Percentiles rank a stretch among this genome's conserved stretches.
Evolutionary conservation across 2,797 vertebrate genomes (phyloP).

Genomic region (Coregonus suidteri): DNA sequence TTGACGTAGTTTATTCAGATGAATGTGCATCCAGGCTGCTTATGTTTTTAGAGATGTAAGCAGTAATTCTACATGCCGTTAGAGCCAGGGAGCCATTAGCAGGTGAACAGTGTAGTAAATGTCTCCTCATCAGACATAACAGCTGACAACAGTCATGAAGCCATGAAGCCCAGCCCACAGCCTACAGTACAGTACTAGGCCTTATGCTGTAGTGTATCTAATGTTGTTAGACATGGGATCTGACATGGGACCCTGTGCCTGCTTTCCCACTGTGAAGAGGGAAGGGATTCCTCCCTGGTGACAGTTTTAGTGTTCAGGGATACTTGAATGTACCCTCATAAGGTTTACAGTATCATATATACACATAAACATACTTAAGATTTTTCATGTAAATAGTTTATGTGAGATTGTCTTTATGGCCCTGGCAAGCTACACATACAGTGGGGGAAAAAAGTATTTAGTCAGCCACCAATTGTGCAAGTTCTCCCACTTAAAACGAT

Average conservation of each 20-base stretch:
- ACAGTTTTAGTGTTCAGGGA: slow-evolving; percentile 5
- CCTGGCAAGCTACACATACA: background rate
- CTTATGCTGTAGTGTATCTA: slow-evolving; percentile 23
- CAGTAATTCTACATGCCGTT: slow-evolving; percentile 1
- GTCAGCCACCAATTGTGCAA: no score
- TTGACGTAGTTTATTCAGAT: slow-evolving; percentile 37
- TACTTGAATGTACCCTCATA: slow-evolving; percentile 8
- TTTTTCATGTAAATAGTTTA: background rate
- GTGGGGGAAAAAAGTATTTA: no score
- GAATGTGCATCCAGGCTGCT: slow-evolving; percentile 35
- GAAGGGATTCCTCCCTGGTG: background rate
- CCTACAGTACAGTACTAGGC: background rate
- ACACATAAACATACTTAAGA: background rate
- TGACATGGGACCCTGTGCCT: slow-evolving; percentile 11
- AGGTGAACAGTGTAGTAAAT: slow-evolving; percentile 54
- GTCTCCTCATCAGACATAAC: slow-evolving; percentile 51
- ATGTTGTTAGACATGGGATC: slow-evolving; percentile 30
- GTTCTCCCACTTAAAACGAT: no score
- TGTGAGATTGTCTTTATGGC: background rate
- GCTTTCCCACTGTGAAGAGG: slow-evolving; percentile 21
- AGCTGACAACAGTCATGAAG: slow-evolving; percentile 55
- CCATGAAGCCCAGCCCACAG: background rate
- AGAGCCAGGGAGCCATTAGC: slow-evolving; percentile 42
- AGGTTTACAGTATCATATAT: background rate
- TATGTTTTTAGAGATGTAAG: slow-evolving; percentile 40